These are phyloP conservation scores for Scaptomyza tumidula DNA, from an alignment of 2,888 invertebrate species.

Conservation along the genomic window DNA sequence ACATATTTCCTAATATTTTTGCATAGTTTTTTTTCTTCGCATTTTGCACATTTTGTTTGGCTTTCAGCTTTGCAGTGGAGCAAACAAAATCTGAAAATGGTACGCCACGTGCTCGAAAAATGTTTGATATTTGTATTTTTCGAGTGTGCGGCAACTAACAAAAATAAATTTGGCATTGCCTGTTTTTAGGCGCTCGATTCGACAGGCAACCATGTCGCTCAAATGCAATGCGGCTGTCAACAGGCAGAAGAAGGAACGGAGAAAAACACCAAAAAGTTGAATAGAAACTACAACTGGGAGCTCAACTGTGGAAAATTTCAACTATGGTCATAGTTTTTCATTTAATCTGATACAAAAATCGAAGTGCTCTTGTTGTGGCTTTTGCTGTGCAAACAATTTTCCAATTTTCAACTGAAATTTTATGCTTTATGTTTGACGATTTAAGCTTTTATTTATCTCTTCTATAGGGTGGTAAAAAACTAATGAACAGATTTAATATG, in stretches of 20 bases:
- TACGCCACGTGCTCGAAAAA: slow-evolving; percentile 37
- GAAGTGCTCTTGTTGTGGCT: background rate
- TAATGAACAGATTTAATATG: background rate
- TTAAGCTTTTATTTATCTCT: slow-evolving; percentile 6
- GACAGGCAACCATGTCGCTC: slow-evolving; percentile 10
- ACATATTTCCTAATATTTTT: slow-evolving; percentile 28
- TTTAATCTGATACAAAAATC: slow-evolving; percentile 21
- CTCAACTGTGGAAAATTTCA: slow-evolving; percentile 10
- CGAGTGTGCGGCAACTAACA: slow-evolving; percentile 7
- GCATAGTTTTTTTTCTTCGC: slow-evolving; percentile 26
- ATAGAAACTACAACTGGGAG: background rate
- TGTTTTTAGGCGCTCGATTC: slow-evolving; percentile 10
- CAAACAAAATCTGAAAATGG: slow-evolving; percentile 51
- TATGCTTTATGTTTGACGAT: background rate
- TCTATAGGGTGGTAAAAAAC: background rate
- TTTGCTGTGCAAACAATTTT: background rate
- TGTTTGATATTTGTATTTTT: slow-evolving; percentile 38
- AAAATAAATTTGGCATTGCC: slow-evolving; percentile 26
- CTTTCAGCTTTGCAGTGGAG: slow-evolving; percentile 50
- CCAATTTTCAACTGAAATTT: slow-evolving; percentile 2
- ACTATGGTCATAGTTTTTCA: slow-evolving; percentile 4
- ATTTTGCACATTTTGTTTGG: slow-evolving; percentile 62
- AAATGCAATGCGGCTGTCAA: slow-evolving; percentile 40
- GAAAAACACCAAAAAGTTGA: slow-evolving; percentile 5
- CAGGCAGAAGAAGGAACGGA: background rate